Conservation (phyloP, 2,888 invertebrate genomes). For the Perizoma affinitatum region DNA sequence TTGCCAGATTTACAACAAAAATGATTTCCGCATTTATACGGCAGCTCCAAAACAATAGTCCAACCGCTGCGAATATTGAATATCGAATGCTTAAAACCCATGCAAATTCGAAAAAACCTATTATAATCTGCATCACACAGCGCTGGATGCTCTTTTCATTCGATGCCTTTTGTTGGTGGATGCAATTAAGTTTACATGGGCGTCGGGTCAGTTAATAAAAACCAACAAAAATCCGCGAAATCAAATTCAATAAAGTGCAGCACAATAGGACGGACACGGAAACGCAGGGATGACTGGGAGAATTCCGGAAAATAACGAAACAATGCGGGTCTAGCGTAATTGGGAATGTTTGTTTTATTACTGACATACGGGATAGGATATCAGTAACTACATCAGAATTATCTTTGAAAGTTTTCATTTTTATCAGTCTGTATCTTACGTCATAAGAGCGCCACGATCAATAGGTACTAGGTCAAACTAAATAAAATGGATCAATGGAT, state of each 20-base stretch:
- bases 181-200: slow-evolving; percentile 84
- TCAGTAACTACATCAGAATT: no score
- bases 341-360: background rate
- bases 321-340: slow-evolving; percentile 5
- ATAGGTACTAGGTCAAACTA: no score
- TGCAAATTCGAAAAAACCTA: slow-evolving; percentile 80
- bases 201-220: slow-evolving; percentile 83
- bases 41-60: slow-evolving; percentile 61
- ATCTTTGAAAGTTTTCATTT: no score
- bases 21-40: slow-evolving; percentile 41
- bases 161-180: slow-evolving; percentile 80
- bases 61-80: slow-evolving; percentile 74
- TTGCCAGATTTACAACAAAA: slow-evolving; percentile 7
- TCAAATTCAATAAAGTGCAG: slow-evolving; percentile 81
- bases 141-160: slow-evolving; percentile 81
- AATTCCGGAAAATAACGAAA: slow-evolving; percentile 59
- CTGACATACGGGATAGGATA: background rate
- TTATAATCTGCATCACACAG: slow-evolving; percentile 83
- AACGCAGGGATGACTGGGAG: slow-evolving; percentile 8
- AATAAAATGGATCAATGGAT: no score
- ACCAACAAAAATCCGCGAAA: slow-evolving; percentile 82
- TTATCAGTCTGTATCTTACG: no score
- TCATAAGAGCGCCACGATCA: no score
- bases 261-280: slow-evolving; percentile 59
- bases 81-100: slow-evolving; percentile 76